Evolutionary conservation across 2,888 invertebrate species (phyloP).

Genomic region (Diloba caeruleocephala): DNA sequence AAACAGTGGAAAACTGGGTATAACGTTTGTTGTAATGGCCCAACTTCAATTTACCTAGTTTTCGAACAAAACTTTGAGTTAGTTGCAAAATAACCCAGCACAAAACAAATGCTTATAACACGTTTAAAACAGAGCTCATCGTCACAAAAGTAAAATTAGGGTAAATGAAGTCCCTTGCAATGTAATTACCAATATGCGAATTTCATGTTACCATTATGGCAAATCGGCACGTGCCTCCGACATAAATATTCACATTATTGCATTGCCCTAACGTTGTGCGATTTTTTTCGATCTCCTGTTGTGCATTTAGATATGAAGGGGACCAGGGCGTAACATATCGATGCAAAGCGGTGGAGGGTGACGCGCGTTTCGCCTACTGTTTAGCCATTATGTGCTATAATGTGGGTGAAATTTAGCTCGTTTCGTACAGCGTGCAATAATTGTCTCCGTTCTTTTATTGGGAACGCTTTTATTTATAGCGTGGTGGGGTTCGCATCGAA

Average conservation of each 20-base stretch:
- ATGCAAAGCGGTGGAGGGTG: constrained; percentile 77
- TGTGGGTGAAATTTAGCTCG: constrained; percentile 87
- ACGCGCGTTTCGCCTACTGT: constrained; percentile 79
- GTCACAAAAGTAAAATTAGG: constrained; percentile 33
- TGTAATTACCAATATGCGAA: constrained; percentile 84
- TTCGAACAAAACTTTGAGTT: constrained; percentile 53
- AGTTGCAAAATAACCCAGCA: constrained; percentile 42
- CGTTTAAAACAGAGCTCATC: constrained; percentile 14
- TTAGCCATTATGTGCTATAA: constrained; percentile 87
- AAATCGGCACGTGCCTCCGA: constrained; percentile 84
- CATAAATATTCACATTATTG: constrained; percentile 88
- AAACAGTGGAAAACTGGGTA: constrained; percentile 65
- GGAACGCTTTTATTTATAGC: constrained; percentile 70
- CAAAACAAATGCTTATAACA: constrained; percentile 28
- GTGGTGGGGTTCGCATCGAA: constrained; percentile 73
- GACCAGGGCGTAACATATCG: constrained; percentile 84
- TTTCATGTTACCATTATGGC: constrained; percentile 81
- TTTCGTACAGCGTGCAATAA: constrained; percentile 80
- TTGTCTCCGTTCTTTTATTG: constrained; percentile 84
- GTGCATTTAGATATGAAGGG: constrained; percentile 86
- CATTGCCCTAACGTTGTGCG: constrained; percentile 73
- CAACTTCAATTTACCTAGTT: constrained; percentile 67
- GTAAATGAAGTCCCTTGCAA: constrained; percentile 55
- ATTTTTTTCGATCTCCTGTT: constrained; percentile 82
- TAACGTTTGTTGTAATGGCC: constrained; percentile 59